Evolutionary conservation across 1,140 invertebrate genomes (phyloP), one percentile per base, ranked within the genome.

Genomic region (Cherax destructor): DNA sequence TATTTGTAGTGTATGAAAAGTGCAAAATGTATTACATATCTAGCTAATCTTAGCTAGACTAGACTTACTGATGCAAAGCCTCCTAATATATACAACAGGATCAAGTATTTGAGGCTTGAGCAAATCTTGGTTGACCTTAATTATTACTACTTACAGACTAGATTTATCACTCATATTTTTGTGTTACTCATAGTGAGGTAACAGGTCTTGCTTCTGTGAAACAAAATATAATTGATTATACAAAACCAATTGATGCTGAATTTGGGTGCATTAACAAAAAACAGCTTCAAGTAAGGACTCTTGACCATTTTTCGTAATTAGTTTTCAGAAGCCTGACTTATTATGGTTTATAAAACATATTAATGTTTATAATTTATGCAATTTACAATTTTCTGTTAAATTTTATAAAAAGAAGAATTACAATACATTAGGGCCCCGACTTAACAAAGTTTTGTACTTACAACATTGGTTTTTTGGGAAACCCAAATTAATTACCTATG

Each of bases 1-100:
- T 41, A 41, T 41, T 69, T 52, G 21, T 86, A 21, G n/a, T 86
- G 84, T 86, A 86, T 76, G 69, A 86, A 86, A 86, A 76, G 65
- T 74, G 69, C 65, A 86, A 86, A 86, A 86, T 76, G 74, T 76
- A 86, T 76, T 86, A 52, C 84, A 72, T 50, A 50, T 7, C n/a
- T 81, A 81, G 50, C 21, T 52, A 79, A 41, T 18, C 78, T 18
- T 52, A 47, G 41, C 41, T 41, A 41, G 30, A 41, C 30, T 56
- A 80, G n/a, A 56, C 13, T 18, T 16, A 52, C 56, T 24, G 6
- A 56, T 59, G n/a, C 10, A 24, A 49, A 52, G 50, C 50, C 21
- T 52, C 11, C n/a, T 56, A 86, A n/a, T 76, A 72, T 41, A 5
- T 83, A 41, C 52, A 56, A 83, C 4, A 81, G 49, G 30, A 7